Evolutionary conservation across 2,113 vertebrate species (phyloP).

Genomic region (Bagarius yarrelli): DNA sequence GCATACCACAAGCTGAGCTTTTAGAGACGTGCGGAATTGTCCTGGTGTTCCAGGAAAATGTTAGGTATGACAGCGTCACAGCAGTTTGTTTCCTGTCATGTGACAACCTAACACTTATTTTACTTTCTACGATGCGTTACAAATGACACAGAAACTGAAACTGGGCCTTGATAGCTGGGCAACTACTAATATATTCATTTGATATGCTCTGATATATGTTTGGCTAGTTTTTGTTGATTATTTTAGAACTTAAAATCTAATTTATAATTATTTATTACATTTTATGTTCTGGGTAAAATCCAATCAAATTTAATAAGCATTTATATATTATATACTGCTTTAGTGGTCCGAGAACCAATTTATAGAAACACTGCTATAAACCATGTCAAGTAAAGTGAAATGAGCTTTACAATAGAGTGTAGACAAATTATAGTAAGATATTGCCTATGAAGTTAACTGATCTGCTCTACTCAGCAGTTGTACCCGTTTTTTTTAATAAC

Average conservation of each 20-base stretch:
- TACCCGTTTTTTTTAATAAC: too few species aligned
- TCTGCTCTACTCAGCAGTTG: too few species aligned
- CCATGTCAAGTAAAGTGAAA: neutral
- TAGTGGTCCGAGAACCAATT: neutral
- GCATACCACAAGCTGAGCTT: constrained; percentile 6
- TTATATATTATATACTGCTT: neutral
- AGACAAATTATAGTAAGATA: too few species aligned
- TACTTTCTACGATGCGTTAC: neutral
- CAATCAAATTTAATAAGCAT: too few species aligned
- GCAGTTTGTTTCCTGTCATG: neutral
- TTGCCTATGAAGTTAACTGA: too few species aligned
- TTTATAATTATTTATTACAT: neutral
- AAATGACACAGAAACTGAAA: neutral
- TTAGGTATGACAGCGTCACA: neutral
- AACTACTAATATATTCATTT: too few species aligned
- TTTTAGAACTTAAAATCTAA: neutral
- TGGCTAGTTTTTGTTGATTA: too few species aligned
- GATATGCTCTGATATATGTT: neutral
- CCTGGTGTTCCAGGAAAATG: neutral
- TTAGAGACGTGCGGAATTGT: neutral
- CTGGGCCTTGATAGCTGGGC: too few species aligned
- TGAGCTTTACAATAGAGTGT: too few species aligned
- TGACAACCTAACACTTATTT: neutral
- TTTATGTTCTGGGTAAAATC: neutral
- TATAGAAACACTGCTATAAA: neutral